A percentile compares a stretch with the other conserved stretches of the same genome.
These are phyloP conservation scores for Carassius auratus DNA, from an alignment of 2,113 vertebrate species.

Conservation along the genomic window DNA sequence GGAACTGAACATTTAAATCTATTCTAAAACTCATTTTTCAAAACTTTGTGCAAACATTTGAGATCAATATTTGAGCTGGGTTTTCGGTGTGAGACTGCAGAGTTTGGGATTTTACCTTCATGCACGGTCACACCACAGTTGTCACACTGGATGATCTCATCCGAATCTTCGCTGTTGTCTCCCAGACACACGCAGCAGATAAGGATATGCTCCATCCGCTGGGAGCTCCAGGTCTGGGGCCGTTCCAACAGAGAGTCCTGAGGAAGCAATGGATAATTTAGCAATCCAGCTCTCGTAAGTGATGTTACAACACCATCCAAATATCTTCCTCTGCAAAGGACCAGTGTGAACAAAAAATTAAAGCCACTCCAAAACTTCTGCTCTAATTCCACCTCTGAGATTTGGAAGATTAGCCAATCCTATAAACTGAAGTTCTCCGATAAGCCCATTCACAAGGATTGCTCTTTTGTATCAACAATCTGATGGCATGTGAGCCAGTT, in stretches of 20 bases:
- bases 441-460: conserved; percentile 59
- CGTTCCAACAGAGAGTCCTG: conserved; percentile 93
- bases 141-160: conserved; percentile 99
- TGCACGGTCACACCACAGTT: conserved; percentile 99
- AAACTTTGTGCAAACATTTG: conserved; percentile 31
- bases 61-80: conserved; percentile 15
- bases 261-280: conserved; percentile 40
- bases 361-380: conserved; percentile 40
- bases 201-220: conserved; percentile 95
- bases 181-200: conserved; percentile 99
- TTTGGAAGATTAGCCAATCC: conserved; percentile 39
- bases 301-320: not conserved
- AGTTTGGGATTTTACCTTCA: conserved; percentile 84
- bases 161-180: conserved; percentile 97
- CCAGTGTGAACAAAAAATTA: not conserved
- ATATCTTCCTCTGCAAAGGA: not conserved
- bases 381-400: conserved; percentile 44
- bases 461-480: conserved; percentile 53
- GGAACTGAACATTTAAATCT: not conserved
- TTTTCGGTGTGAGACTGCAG: not conserved
- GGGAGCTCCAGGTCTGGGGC: conserved; percentile 90
- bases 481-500: conserved; percentile 60
- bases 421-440: conserved; percentile 42
- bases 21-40: not conserved
- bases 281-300: not conserved